These are phyloP conservation scores for Achlya flavicornis DNA, from an alignment of 2,888 invertebrate species.

Conservation along the genomic window DNA sequence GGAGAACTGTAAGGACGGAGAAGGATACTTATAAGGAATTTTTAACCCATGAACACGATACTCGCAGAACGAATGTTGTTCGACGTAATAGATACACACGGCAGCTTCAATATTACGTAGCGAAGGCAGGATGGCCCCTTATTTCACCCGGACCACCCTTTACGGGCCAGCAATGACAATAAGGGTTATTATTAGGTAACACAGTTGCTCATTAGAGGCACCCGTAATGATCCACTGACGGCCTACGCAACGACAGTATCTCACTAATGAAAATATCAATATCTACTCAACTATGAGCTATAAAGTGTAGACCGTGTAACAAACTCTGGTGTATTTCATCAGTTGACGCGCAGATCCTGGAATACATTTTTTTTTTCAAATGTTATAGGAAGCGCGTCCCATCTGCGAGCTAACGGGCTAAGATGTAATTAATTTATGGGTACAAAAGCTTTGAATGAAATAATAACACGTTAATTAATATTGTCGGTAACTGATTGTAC, in stretches of 20 bases:
- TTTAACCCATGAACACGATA: background rate
- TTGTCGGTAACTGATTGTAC: conserved; percentile 53
- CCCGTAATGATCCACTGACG: conserved; percentile 53
- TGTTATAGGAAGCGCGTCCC: too few species aligned
- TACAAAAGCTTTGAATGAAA: conserved; percentile 27
- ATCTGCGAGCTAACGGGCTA: too few species aligned
- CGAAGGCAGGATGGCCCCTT: background rate
- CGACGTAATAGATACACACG: background rate
- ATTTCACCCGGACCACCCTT: conserved; percentile 15
- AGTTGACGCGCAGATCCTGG: too few species aligned
- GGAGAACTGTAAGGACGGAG: too few species aligned
- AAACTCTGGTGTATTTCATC: conserved; percentile 28
- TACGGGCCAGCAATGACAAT: conserved; percentile 24
- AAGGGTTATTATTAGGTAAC: conserved; percentile 47
- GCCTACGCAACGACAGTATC: conserved; percentile 47
- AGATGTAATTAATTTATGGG: background rate
- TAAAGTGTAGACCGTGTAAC: conserved; percentile 36
- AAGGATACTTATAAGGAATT: too few species aligned
- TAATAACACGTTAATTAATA: conserved; percentile 60
- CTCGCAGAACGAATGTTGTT: background rate
- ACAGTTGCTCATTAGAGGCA: conserved; percentile 56
- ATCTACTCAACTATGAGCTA: conserved; percentile 36
- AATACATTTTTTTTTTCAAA: too few species aligned
- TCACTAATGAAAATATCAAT: conserved; percentile 49
- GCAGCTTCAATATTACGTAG: background rate